Evolutionary conservation across 2,888 invertebrate species (phyloP), one percentile per base, ranked within the genome.

Genomic region (Branchellion lobata): DNA sequence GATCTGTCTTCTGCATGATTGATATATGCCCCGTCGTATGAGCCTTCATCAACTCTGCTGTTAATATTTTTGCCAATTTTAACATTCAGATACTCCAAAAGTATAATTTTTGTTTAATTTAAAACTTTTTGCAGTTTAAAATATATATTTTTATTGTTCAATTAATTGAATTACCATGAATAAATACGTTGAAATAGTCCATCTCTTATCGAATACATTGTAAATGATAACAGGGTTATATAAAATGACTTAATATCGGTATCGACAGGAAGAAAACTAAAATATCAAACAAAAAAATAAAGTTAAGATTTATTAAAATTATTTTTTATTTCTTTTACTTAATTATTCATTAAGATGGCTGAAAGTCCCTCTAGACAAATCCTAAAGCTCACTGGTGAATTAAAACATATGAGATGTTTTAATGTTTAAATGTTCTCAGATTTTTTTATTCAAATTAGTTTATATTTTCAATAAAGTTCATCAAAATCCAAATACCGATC

Each of bases 1-100:
- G 95, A 83, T 91, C 93, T 47, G 89, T 89, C 75, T 95, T 95
- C 90, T 95, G 95, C 86, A 88, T 95, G 83, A 90, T 93, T 29
- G 95, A 95, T 89, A 93, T 95, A 31, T 91, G 82, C 33, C 53
- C 11, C n/a, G 73, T 82, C 57, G 36, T 78, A 27, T 81, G 72
- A 79, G 8, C 27, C 47, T 76, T 27, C 21, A 21, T 27, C 21
- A 11, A 14, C 68, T 68, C 8, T 11, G 8, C 29, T n/a, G 68
- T 14, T 68, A 5, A 33, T 27, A 29, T 72, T 27, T 29, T 11
- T 36, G 51, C 14, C 27, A 11, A 3, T 47, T 72, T 72, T 24
- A 27, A 8, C 8, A 11, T 72, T n/a, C 31, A 34, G 34, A 14
- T 68, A 34, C n/a, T 72, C 34, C 27, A 72, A n/a, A 8, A 8